phyloP scores from a whole-genome alignment of 2,797 vertebrate genomes.

The Galagoides demidoff region DNA sequence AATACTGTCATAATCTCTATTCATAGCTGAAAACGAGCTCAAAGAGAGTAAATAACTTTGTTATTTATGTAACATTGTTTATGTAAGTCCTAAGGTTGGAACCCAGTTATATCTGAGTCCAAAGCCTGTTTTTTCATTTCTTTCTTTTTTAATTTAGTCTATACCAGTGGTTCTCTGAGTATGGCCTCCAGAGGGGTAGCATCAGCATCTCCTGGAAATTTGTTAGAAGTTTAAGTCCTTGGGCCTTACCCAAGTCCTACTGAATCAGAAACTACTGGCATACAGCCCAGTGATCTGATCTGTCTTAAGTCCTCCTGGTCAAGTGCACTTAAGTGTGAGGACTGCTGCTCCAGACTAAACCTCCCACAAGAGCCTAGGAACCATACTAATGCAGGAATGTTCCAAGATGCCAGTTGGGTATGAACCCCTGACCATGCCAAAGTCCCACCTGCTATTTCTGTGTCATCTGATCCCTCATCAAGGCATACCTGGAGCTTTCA shows the following conservation, averaged over 20 bases:
- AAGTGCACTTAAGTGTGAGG: neutral
- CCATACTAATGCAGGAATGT: neutral
- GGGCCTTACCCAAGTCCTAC: neutral
- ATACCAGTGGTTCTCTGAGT: neutral
- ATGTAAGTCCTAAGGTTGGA: neutral
- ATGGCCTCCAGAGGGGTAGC: neutral
- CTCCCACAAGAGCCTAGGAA: neutral
- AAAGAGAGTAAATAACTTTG: neutral
- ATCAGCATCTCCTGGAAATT: neutral
- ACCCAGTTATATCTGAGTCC: neutral
- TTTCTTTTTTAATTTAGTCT: neutral
- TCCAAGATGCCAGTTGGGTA: neutral
- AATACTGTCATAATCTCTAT: neutral
- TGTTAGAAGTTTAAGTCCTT: slow-evolving; percentile 27
- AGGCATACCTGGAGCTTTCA: neutral
- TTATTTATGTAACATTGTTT: no score
- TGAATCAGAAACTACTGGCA: slow-evolving; percentile 2
- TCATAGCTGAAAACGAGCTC: neutral
- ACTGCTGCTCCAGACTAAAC: neutral
- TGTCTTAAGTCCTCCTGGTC: neutral
- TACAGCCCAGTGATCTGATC: neutral
- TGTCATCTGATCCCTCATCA: neutral
- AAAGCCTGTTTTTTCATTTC: neutral
- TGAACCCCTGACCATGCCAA: neutral
- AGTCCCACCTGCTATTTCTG: neutral